Evolutionary conservation across 2,888 invertebrate genomes (phyloP).

Genomic region (Pantelozetes paolii): DNA sequence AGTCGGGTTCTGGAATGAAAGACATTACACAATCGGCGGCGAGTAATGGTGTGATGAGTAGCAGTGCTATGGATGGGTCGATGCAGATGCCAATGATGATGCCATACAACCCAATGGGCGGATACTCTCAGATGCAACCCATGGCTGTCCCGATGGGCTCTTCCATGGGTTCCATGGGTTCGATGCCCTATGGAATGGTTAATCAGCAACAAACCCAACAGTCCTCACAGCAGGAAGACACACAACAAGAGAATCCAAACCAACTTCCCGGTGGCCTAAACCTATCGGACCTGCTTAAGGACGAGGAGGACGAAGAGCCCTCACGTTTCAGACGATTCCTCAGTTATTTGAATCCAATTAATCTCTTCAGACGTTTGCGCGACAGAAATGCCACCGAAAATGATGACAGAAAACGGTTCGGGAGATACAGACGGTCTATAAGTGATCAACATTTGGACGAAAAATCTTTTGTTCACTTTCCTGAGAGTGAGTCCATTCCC

Average conservation of each 20-base stretch:
- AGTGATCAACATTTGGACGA: background rate
- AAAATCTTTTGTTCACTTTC: conserved; percentile 11
- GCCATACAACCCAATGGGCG: conserved; percentile 37
- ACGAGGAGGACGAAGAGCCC: conserved; percentile 42
- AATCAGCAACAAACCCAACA: background rate
- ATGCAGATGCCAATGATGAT: conserved; percentile 41
- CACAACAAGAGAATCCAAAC: conserved; percentile 4
- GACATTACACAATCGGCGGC: conserved; percentile 3
- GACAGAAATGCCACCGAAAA: conserved; percentile 38
- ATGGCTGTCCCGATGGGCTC: conserved; percentile 10
- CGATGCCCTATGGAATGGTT: conserved; percentile 3
- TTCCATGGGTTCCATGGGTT: conserved; percentile 3
- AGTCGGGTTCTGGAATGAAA: background rate
- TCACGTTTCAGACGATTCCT: conserved; percentile 39
- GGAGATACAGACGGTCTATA: conserved; percentile 10
- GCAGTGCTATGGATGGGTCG: background rate
- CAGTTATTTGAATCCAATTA: conserved; percentile 43
- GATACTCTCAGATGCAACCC: conserved; percentile 19
- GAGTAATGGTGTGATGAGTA: conserved; percentile 3
- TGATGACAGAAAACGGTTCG: conserved; percentile 38
- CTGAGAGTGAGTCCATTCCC: background rate
- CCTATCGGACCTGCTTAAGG: conserved; percentile 38
- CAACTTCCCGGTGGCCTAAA: conserved; percentile 40
- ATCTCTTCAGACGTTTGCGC: conserved; percentile 42
- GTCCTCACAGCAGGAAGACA: background rate